Evolutionary conservation across 1,140 invertebrate species (phyloP), one percentile per base, ranked within the genome.

Genomic region (Campoletis sonorensis): DNA sequence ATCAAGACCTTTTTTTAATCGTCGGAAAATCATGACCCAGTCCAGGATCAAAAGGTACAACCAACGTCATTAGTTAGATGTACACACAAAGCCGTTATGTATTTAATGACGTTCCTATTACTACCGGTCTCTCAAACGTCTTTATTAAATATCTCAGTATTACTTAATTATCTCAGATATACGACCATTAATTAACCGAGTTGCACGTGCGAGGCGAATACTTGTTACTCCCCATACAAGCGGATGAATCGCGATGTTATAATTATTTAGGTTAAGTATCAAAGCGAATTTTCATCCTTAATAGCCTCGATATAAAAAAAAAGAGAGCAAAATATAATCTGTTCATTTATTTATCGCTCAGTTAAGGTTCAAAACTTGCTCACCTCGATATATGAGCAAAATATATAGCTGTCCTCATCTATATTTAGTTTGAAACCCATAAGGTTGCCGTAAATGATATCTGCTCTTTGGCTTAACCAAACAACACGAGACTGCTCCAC

Each of bases 101-200:
- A 21, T 21, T 23, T 27, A 64, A 64, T 64, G n/a, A 64, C 21
- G 61, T 64, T 64, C n/a, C 11, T 64, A 23, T 11, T 26, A 64
- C 7, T 64, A 64, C 23, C 61, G n/a, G 8, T 10, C 61, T 64
- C 23, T 64, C 61, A 26, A 26, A 64, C 61, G 61, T 26, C 61
- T 64, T 26, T 64, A 64, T 64, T 26, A 64, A 64, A 64, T 64
- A 26, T 23, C 23, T 64, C 23, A 13, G 4, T n/a, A 64, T 64
- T 64, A 64, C 61, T 64, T 64, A 64, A 64, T 64, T 64, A 64
- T 64, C 61, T 26, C 23, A 10, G 61, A 23, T 64, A 64, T 26
- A 64, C 61, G 61, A 64, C 23, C 21, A 64, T 64, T 64, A 64
- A 64, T 64, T 64, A 64, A 64, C 61, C 61, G 21, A 64, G 61